These are phyloP conservation scores for Aythya fuligula DNA, from an alignment of 2,797 vertebrate species.

Conservation along the genomic window DNA sequence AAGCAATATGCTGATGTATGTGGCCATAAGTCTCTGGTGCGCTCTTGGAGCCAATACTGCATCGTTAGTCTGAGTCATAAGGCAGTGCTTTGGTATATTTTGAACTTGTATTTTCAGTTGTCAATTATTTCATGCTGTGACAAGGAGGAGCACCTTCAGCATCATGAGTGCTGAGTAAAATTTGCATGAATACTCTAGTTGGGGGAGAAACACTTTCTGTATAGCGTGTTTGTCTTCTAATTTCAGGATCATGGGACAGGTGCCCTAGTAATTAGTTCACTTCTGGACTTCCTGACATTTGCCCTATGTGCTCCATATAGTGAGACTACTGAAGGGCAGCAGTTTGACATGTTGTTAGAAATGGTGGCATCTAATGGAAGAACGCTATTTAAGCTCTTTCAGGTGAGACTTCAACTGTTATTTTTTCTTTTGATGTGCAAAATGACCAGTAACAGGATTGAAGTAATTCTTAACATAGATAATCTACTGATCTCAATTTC, in stretches of 20 bases:
- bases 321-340: slow-evolving; percentile 97
- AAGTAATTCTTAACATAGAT: neutral
- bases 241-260: slow-evolving; percentile 95
- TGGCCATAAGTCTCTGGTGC: neutral
- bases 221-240: slow-evolving; percentile 2
- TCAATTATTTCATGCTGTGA: neutral
- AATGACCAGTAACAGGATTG: neutral
- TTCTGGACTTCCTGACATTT: slow-evolving; percentile 98
- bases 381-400: slow-evolving; percentile 97
- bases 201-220: neutral
- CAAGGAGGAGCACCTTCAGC: neutral
- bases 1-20: neutral
- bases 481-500: neutral
- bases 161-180: neutral
- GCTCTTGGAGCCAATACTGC: neutral
- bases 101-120: neutral
- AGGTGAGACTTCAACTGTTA: slow-evolving; percentile 80
- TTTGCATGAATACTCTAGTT: accelerated
- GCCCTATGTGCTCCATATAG: slow-evolving; percentile 98
- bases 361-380: slow-evolving; percentile 96
- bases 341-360: slow-evolving; percentile 98
- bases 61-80: neutral
- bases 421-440: neutral
- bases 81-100: neutral
- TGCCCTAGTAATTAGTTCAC: slow-evolving; percentile 97